These are phyloP conservation scores for Ellobius talpinus DNA, from an alignment of 2,113 vertebrate species.

Conservation along the genomic window DNA sequence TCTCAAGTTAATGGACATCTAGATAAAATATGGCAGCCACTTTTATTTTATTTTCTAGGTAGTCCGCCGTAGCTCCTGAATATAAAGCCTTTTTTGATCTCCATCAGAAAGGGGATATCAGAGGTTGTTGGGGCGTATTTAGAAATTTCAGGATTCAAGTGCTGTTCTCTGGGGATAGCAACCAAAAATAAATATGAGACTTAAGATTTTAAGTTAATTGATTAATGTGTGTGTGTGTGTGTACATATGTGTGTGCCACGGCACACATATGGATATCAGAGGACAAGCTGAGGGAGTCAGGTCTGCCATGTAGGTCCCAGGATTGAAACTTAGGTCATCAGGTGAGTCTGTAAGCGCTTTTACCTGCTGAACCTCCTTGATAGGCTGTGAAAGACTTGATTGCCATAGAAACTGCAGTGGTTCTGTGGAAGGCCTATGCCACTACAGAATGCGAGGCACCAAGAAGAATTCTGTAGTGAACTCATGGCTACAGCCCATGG, in stretches of 20 bases:
- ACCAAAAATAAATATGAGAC: background rate
- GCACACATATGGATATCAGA: background rate
- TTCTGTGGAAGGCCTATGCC: background rate
- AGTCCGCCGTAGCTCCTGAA: background rate
- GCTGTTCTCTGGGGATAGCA: background rate
- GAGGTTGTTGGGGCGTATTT: background rate
- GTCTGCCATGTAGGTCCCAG: background rate
- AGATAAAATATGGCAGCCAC: background rate
- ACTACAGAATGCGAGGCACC: background rate
- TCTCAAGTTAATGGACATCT: slow-evolving; percentile 23
- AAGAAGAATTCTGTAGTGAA: background rate
- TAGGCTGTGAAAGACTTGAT: background rate
- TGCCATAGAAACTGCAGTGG: no score
- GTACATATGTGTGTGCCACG: background rate
- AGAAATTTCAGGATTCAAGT: background rate
- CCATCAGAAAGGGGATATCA: background rate
- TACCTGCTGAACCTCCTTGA: background rate
- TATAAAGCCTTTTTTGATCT: background rate
- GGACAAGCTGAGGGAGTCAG: background rate
- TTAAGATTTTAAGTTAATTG: background rate
- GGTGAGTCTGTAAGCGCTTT: background rate
- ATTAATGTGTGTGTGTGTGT: background rate
- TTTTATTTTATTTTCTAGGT: background rate
- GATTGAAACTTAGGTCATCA: background rate
- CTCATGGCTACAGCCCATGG: background rate